phyloP scores from a whole-genome alignment of 2,113 vertebrate genomes.

The Barnardius zonarius region DNA sequence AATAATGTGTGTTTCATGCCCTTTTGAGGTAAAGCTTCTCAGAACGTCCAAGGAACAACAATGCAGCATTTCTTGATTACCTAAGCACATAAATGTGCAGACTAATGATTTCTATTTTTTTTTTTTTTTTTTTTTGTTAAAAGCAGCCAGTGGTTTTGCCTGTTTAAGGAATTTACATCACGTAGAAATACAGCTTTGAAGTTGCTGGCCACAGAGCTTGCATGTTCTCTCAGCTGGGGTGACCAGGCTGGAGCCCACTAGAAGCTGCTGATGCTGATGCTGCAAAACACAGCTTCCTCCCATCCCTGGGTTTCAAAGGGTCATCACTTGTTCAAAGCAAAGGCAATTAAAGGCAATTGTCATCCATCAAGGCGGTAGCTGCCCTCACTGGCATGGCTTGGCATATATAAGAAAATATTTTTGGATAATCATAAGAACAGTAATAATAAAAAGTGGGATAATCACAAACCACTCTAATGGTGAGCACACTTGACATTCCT shows the following conservation, averaged over 20 bases:
- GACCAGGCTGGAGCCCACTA: background rate
- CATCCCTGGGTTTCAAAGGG: background rate
- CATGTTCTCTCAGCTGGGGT: background rate
- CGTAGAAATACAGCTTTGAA: background rate
- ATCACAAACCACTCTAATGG: background rate
- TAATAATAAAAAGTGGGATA: background rate
- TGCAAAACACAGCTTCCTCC: background rate
- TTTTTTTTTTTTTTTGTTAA: background rate
- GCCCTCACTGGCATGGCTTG: background rate
- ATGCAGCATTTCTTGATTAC: slow-evolving; percentile 24
- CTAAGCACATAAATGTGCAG: slow-evolving; percentile 41
- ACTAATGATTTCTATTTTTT: background rate
- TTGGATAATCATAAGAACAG: background rate
- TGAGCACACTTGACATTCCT: background rate
- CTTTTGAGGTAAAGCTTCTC: background rate
- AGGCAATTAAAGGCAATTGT: background rate
- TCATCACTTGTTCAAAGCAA: background rate
- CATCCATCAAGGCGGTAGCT: background rate
- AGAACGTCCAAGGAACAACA: background rate
- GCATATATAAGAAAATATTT: background rate
- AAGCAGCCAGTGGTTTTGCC: background rate
- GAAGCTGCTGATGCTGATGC: background rate
- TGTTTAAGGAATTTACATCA: slow-evolving; percentile 13
- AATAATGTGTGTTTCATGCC: background rate
- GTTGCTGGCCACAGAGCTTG: background rate